phyloP scores from a whole-genome alignment of 1,140 invertebrate genomes.

The Cherax quadricarinatus region DNA sequence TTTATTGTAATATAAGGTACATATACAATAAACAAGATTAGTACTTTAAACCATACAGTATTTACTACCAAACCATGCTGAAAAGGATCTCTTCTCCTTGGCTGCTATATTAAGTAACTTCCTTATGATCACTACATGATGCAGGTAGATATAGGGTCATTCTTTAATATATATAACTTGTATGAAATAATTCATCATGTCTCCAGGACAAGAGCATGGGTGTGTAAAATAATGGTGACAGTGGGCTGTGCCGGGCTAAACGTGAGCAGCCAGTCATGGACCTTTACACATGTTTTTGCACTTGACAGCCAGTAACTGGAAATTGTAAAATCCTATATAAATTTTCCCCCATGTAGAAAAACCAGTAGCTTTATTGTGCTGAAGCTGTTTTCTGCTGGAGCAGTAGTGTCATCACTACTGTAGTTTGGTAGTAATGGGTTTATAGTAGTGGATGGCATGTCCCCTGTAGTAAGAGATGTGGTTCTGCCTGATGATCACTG shows the following conservation, averaged over 20 bases:
- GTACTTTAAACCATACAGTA: background rate
- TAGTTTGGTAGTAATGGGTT: conserved; percentile 1
- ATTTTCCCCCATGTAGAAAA: background rate
- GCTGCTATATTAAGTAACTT: background rate
- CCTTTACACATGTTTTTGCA: background rate
- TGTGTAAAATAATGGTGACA: background rate
- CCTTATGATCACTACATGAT: background rate
- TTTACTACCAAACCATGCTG: background rate
- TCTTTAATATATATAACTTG: background rate
- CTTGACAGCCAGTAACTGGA: background rate
- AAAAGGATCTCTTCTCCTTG: background rate
- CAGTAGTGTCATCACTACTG: background rate
- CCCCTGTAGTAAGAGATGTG: background rate
- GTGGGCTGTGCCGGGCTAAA: background rate
- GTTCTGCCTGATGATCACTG: background rate
- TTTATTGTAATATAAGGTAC: background rate
- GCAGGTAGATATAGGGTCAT: background rate
- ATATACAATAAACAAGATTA: background rate
- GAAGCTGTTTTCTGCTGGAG: conserved; percentile 10
- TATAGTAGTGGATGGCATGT: conserved; percentile 28
- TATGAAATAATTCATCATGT: background rate
- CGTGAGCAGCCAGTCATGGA: background rate
- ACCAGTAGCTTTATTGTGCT: conserved; percentile 10
- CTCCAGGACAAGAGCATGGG: background rate
- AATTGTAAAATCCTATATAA: background rate